Conservation (phyloP, 2,113 vertebrate genomes). For the Strix uralensis region DNA sequence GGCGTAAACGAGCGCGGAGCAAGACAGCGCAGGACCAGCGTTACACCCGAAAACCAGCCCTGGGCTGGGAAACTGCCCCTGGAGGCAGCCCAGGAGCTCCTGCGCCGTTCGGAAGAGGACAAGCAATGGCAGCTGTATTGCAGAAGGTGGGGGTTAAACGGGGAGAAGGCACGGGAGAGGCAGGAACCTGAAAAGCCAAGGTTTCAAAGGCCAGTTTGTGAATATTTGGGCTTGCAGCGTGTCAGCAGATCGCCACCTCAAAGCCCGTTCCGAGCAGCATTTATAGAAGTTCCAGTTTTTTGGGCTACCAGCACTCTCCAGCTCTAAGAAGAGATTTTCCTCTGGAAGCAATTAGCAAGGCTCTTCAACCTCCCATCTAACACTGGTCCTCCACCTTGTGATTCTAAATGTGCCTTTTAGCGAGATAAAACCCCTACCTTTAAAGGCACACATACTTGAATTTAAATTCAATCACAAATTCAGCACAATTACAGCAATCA, state of each 20-base stretch:
- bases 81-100: not conserved
- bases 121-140: fast-evolving
- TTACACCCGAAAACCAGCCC: not conserved
- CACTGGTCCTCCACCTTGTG: not conserved
- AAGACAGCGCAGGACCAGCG: not conserved
- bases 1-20: fast-evolving
- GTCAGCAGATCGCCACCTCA: not conserved
- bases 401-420: not conserved
- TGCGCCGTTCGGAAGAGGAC: too few relatives aligned
- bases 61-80: fast-evolving
- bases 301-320: not conserved
- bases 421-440: not conserved
- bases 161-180: not conserved
- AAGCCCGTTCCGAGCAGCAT: fast-evolving
- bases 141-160: too few relatives aligned
- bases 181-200: too few relatives aligned
- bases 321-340: too few relatives aligned
- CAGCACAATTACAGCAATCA: not conserved
- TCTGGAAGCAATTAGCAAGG: not conserved
- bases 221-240: fast-evolving
- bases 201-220: not conserved
- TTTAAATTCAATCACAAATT: not conserved
- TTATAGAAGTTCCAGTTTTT: too few relatives aligned
- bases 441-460: not conserved
- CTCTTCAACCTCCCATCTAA: not conserved